Base-by-base conservation (phyloP, 2,113 vertebrate genomes). In the Spermophilus dauricus region DNA sequence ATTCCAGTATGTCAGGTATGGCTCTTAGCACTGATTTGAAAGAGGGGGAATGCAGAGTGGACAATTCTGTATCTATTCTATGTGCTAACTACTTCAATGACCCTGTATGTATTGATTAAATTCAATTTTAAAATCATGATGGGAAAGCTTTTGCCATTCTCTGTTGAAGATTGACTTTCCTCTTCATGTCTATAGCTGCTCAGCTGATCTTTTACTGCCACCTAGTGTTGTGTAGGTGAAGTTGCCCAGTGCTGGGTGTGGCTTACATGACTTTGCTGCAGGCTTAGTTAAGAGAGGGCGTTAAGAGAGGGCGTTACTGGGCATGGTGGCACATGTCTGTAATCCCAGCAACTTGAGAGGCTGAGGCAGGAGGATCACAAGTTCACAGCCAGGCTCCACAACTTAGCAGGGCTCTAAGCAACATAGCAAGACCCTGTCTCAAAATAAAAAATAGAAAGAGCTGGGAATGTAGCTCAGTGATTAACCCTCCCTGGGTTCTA, bases 1-100 rank as follows among this genome's bases (percentile, higher is more conserved):
- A 11, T 99, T 99, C 98, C 99, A 99, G 93, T 99, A 99, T 61
- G 99, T 99, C 86, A 99, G 99, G 99, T 99, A 99, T 99, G 98
- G 51, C 82, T n/a, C 26, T 34, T n/a, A 10, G 16, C 1, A 0
- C 9, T 4, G 56, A 24, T 8, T 39, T 26, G 42, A 86, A 12
- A 45, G n/a, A 12, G 58, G 22, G 26, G 45, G 17, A 45, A 16
- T n/a, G 20, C 58, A 22, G 45, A 11, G 51, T 1, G 0, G 12
- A 30, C 34, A 26, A 48, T 34, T 51, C 4, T 4, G 18, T 42
- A 5, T 67, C 67, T 76, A 5, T 61, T 56, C 9, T 20, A 13
- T 42, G 26, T 11, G 0, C 45, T 42, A 26, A 14, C 28, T 80
- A 48, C n/a, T 56, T 69, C 61, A 42, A 4, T 39, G 53, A 12